Evolutionary conservation across 2,113 vertebrate genomes (phyloP), one percentile per base, ranked within the genome.

Genomic region (Rhinoderma darwinii): DNA sequence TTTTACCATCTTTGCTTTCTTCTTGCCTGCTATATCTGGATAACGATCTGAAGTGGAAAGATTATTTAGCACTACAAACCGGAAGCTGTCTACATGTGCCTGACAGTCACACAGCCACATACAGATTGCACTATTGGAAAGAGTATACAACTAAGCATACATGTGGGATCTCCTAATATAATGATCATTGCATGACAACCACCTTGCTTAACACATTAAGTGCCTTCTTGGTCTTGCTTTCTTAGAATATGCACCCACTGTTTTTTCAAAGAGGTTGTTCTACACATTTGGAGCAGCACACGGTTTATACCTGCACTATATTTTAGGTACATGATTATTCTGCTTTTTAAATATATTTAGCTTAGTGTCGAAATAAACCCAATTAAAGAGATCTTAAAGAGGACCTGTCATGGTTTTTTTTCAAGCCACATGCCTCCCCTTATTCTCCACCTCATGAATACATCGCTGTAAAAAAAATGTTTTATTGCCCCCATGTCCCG

Each of bases 31-130:
- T 22, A 61, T 59, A 15, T 27, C 59, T 44, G 56, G 56, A 82
- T 63, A 44, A 30, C n/a, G 32, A 32, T n/a, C n/a, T n/a, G 22
- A 32, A 27, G 47, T 30, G 9, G 47, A 25, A 35, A 18, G 1
- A 79, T 86, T 54, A 22, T 18, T 81, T 81, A 44, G 63, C 85
- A 86, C 85, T 86, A 81, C 85, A 87, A 30, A 51, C 22, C 79
- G 50, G 39, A 74, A 37, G n/a, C 15, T 44, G 37, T 74, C 39
- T 30, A 41, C 54, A 81, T 73, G 30, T 84, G 27, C 50, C 50
- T 56, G 54, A 84, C n/a, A 66, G 51, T 27, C 17, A 6, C 68
- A 39, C 59, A 44, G 11, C 39, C 56, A 47, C 22, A 9, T 61
- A 41, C 25, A 41, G 11, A 30, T 10, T 66, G 56, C 56, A 82